Evolutionary conservation across 92 coral and sea anemone genomes (phyloP).

Genomic region (Metridium senile): DNA sequence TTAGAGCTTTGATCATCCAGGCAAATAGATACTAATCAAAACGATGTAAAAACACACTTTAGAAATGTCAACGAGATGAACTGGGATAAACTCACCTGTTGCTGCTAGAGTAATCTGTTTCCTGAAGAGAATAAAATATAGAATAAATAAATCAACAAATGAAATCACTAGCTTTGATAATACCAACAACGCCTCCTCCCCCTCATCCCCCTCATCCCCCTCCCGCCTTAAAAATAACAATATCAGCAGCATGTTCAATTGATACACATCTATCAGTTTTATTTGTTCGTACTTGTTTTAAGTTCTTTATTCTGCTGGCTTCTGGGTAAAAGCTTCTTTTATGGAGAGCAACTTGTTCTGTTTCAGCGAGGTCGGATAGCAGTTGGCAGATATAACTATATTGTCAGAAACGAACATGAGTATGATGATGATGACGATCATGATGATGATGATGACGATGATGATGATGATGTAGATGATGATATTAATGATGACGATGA

Average conservation of each 20-base stretch:
- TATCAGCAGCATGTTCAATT: too few relatives aligned
- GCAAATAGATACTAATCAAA: neutral
- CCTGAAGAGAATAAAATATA: constrained; percentile 4
- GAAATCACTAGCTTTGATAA: neutral
- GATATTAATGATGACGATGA: neutral
- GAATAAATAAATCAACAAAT: neutral
- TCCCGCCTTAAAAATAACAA: too few relatives aligned
- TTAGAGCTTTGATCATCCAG: too few relatives aligned
- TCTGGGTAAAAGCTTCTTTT: constrained; percentile 67
- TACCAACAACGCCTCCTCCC: too few relatives aligned
- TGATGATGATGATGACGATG: neutral
- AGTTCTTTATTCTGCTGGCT: constrained; percentile 57
- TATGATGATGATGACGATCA: neutral
- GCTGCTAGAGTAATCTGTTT: constrained; percentile 2
- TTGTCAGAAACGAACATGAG: neutral
- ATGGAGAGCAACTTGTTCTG: constrained; percentile 54
- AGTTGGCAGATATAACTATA: constrained; percentile 69
- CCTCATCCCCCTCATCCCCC: too few relatives aligned
- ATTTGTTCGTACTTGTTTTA: constrained; percentile 37
- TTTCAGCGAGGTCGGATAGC: constrained; percentile 51
- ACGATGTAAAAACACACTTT: too few relatives aligned
- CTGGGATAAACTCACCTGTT: too few relatives aligned
- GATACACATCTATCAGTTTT: too few relatives aligned
- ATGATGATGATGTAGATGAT: neutral
- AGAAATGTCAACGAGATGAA: too few relatives aligned